Base-by-base conservation (phyloP, 1,140 invertebrate genomes). In the Heterodera schachtii region DNA sequence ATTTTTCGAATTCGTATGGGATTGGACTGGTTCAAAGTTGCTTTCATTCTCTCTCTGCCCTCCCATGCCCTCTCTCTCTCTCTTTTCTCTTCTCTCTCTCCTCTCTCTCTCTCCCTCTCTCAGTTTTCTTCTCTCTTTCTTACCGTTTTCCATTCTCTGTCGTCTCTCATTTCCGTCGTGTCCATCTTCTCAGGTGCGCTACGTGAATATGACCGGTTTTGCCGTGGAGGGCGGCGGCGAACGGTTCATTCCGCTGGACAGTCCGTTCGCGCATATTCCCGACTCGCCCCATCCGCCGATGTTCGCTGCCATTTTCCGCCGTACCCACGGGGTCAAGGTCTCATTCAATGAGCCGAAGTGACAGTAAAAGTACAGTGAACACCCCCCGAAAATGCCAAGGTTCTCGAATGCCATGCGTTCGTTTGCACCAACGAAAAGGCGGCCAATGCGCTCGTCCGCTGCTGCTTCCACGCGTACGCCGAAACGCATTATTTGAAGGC, bases 361-460 rank as follows among this genome's bases (percentile, higher is more conserved):
- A 31, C 31, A 31, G 31, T 31, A 31, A 31, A 31, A 31, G 31
- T 31, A 31, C 31, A 31, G 31, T 31, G 31, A 31, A 31, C 31
- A 31, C 1, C 31, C 31, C 31, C 31, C 31, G 19, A 76, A 52
- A 52, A 19, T 76, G 49, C 44, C 71, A 73, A 88, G 83, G 91
- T 99, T 19, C 92, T 99, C 13, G 97, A 99, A 91, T 99, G 97
- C 92, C 97, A 99, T 91, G 96, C 96, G 46, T 99, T 99, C 91
- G 96, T 99, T 86, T 98, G 96, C 91, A 96, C 88, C 13, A 89
- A 90, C 80, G 89, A 87, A 70, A 87, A 79, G 47, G 86, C 87
- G 13, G 89, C 88, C 16, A 90, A 89, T 75, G 88, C 88, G 6
- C 79, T 89, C 11, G 88, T 89, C 49, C 78, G 88, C 6, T 90